These are phyloP conservation scores for Drosophila yakuba DNA, from an alignment of 1,140 invertebrate species.

Conservation along the genomic window DNA sequence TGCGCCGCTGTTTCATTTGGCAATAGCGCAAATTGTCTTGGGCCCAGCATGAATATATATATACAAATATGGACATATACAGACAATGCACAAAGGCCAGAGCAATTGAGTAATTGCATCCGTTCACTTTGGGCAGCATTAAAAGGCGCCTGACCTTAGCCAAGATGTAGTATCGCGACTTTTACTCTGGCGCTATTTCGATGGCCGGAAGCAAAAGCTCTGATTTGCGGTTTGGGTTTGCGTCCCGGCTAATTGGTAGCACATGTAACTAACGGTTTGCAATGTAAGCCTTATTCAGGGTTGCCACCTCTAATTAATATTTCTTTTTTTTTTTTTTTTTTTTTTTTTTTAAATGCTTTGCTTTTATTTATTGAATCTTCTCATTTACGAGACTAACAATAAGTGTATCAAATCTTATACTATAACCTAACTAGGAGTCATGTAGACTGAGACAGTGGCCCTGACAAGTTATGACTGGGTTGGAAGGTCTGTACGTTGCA, in stretches of 20 bases:
- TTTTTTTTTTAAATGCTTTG: too few species aligned
- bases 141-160: conserved; percentile 49
- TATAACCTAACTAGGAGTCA: too few species aligned
- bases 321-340: too few species aligned
- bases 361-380: too few species aligned
- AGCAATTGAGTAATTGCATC: conserved; percentile 63
- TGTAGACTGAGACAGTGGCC: too few species aligned
- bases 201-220: conserved; percentile 37
- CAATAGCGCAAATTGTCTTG: conserved; percentile 52
- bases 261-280: conserved; percentile 15
- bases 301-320: not conserved
- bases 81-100: conserved; percentile 57
- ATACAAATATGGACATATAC: not conserved
- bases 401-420: too few species aligned
- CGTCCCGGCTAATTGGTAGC: conserved; percentile 8
- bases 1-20: conserved; percentile 32
- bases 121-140: conserved; percentile 67
- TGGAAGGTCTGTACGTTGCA: too few species aligned
- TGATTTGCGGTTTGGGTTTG: conserved; percentile 4
- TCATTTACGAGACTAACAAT: too few species aligned
- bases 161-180: conserved; percentile 55
- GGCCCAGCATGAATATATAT: conserved; percentile 44
- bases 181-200: conserved; percentile 25
- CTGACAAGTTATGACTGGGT: too few species aligned
- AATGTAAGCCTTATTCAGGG: not conserved